phyloP scores from a whole-genome alignment of 1,140 invertebrate species.

The Neodiprion virginianus region DNA sequence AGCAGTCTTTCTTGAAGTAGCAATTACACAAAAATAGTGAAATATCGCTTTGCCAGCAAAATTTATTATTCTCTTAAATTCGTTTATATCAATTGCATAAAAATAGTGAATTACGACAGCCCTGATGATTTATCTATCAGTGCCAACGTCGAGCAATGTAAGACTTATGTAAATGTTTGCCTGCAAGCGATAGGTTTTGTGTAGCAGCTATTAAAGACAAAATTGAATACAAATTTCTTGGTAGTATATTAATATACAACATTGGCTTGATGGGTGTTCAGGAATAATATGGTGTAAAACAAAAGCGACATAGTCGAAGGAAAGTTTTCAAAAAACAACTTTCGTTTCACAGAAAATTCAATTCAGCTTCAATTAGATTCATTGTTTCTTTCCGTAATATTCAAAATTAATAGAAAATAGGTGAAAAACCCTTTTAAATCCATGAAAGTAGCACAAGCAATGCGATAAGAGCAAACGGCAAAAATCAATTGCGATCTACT shows the following conservation, averaged over 20 bases:
- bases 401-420: too few relatives aligned
- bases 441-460: background rate
- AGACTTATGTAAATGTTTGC: background rate
- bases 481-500: slow-evolving; percentile 56
- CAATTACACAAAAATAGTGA: slow-evolving; percentile 1
- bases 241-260: background rate
- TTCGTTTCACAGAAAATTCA: too few relatives aligned
- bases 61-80: background rate
- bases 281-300: too few relatives aligned
- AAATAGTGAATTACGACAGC: background rate
- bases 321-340: background rate
- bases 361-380: too few relatives aligned
- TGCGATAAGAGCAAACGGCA: slow-evolving; percentile 48
- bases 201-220: background rate
- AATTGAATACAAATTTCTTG: background rate
- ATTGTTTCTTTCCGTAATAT: too few relatives aligned
- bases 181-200: background rate
- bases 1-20: background rate
- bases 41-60: background rate
- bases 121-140: background rate
- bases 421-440: background rate
- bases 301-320: background rate
- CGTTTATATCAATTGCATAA: background rate
- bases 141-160: background rate
- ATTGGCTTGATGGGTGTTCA: too few relatives aligned